Evolutionary conservation across 2,113 vertebrate species (phyloP), one percentile per base, ranked within the genome.

Genomic region (Onychorhynchus coronatus): DNA sequence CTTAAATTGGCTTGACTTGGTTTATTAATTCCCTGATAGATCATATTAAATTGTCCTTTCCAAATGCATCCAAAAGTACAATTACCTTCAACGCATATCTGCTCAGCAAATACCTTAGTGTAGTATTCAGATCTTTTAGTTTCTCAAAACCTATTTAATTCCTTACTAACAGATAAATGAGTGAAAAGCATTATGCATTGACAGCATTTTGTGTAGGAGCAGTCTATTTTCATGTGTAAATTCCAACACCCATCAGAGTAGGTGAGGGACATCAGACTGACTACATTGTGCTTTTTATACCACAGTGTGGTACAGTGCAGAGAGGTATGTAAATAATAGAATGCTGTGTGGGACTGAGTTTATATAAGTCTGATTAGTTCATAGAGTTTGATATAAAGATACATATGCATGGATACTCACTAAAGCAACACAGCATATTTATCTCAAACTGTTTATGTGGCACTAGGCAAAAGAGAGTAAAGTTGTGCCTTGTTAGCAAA

Each of bases 221-320:
- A 59, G 35, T 41, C 31, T 76, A 33, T 52, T 92, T 85, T 62
- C 18, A 22, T 39, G 37, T 65, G 28, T 37, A 78, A 88, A 68
- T n/a, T 91, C 31, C 63, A 84, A 44, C 68, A 61, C 5, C 4
- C 56, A 11, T 27, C 63, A 75, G 56, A 84, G 56, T 75, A 96
- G 73, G 82, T 93, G 65, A 81, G 15, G 66, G 46, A 77, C 63
- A 84, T 52, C 42, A 88, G 66, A 47, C 24, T 72, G 70, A 92
- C 53, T 93, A 88, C 28, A 61, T 37, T 87, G 41, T 77, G 46
- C 41, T 96, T 85, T 80, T 90, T 94, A 63, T 91, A 90, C 31
- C 31, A 24, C 73, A 83, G 46, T 53, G 63, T 90, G 31, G 61
- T 61, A 37, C 4, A 5, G 37, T 62, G 30, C 56, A 8, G 35